Evolutionary conservation across 2,888 invertebrate genomes (phyloP), one percentile per base, ranked within the genome.

Genomic region (Eilema caniola): DNA sequence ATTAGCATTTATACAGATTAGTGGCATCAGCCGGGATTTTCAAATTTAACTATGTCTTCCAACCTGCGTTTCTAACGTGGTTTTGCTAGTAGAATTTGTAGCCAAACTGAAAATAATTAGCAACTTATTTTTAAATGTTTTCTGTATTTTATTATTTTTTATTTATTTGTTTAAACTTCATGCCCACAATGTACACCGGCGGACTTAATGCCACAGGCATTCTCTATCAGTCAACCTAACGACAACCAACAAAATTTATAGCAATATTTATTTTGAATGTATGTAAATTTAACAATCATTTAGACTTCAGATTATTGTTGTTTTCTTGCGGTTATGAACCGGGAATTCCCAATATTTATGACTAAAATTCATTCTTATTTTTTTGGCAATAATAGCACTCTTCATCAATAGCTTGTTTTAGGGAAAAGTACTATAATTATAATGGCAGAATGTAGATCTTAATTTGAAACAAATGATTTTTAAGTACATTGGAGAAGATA

Each of bases 21-120:
- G 60, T 56, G 56, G 8, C 62, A 56, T n/a, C 24, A 67, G 66
- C 79, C 71, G 72, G 74, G 62, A 56, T 71, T 82, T 78, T 79
- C 64, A 62, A 78, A 80, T 71, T 67, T 70, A 66, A 68, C 72
- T 20, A 62, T 68, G 70, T 65, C 31, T 74, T 70, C 76, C 73
- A 73, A 77, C 74, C 75, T 72, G 73, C 68, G 66, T 75, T 68
- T 31, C 76, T 23, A 83, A 79, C 81, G 79, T 82, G 82, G 81
- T 82, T 72, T 70, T 76, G 67, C 23, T 28, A 12, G 47, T 63
- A 57, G 65, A 67, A 74, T 59, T 65, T 66, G 20, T 71, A 68
- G 10, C 25, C 69, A 60, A 64, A 63, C 64, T 71, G 63, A 57
- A n/a, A 60, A 41, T 72, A 16, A 59, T 47, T 23, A 57, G 4